phyloP scores from a whole-genome alignment of 2,888 invertebrate species.

The Rhorus exstirpatorius region DNA sequence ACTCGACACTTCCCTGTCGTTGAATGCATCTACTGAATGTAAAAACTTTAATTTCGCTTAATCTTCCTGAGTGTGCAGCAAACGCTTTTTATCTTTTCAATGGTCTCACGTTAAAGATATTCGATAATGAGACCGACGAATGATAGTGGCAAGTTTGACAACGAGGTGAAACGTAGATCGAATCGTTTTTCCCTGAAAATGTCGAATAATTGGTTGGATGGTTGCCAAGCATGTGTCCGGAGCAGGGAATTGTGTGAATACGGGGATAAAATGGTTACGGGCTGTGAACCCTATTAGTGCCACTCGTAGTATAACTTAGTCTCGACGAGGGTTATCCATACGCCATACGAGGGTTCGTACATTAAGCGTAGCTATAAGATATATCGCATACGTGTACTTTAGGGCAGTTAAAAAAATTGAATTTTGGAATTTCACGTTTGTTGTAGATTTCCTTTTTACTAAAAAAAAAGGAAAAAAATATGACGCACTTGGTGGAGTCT shows the following conservation, averaged over 20 bases:
- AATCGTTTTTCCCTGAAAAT: slow-evolving; percentile 69
- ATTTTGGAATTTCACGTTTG: no score
- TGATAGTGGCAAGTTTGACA: slow-evolving; percentile 56
- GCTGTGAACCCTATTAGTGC: slow-evolving; percentile 25
- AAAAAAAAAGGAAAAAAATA: no score
- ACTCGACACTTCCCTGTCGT: no score
- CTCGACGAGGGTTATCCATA: slow-evolving; percentile 16
- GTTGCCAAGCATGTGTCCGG: slow-evolving; percentile 73
- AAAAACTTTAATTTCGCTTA: no score
- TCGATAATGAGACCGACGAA: slow-evolving; percentile 55
- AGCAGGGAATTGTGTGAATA: slow-evolving; percentile 55
- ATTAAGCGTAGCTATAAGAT: no score
- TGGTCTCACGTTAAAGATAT: slow-evolving; percentile 27
- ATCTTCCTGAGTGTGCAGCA: background rate
- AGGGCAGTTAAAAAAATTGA: no score
- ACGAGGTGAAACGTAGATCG: slow-evolving; percentile 71
- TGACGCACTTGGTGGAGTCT: no score
- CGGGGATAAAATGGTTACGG: slow-evolving; percentile 15
- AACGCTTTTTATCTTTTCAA: slow-evolving; percentile 6
- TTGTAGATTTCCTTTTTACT: no score
- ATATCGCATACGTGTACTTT: no score
- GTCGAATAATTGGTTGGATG: slow-evolving; percentile 77
- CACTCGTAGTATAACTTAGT: slow-evolving; percentile 37
- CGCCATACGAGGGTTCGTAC: background rate
- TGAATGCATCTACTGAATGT: no score